These are phyloP conservation scores for Micropoecilia bifurca DNA, from an alignment of 2,797 vertebrate genomes.

Conservation along the genomic window DNA sequence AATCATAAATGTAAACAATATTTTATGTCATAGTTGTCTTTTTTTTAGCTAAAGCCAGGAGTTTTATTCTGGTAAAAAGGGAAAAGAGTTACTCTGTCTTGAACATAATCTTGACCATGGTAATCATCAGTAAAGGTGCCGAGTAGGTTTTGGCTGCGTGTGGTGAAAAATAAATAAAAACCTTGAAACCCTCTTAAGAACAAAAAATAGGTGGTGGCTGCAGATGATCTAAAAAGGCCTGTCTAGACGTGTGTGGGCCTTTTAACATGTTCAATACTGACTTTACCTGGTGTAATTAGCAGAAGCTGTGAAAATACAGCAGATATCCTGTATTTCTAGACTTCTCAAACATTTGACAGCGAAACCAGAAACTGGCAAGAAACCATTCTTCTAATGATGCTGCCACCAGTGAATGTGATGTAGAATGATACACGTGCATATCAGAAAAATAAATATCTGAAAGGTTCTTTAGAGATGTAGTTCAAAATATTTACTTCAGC, in stretches of 20 bases:
- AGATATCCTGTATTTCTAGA: neutral
- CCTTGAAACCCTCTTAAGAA: neutral
- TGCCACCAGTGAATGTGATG: neutral
- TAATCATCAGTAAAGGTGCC: neutral
- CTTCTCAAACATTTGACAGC: neutral
- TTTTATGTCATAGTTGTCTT: too few relatives aligned
- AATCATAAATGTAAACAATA: neutral
- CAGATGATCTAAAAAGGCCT: neutral
- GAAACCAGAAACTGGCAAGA: too few relatives aligned
- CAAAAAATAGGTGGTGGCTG: neutral
- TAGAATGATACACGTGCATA: neutral
- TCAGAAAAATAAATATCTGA: neutral
- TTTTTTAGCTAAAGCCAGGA: neutral
- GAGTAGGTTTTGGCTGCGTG: neutral
- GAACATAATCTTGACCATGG: neutral
- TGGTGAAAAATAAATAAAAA: neutral
- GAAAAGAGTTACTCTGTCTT: neutral
- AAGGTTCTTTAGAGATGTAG: neutral
- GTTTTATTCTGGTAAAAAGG: neutral
- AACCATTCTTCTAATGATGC: neutral
- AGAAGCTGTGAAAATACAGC: neutral
- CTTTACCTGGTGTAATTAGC: neutral
- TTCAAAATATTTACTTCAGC: neutral
- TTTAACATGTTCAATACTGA: neutral
- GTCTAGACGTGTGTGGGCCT: neutral